Base-by-base conservation (phyloP, 37 sponge, comb jelly and placozoan species). In the Dysidea cf. avara region DNA sequence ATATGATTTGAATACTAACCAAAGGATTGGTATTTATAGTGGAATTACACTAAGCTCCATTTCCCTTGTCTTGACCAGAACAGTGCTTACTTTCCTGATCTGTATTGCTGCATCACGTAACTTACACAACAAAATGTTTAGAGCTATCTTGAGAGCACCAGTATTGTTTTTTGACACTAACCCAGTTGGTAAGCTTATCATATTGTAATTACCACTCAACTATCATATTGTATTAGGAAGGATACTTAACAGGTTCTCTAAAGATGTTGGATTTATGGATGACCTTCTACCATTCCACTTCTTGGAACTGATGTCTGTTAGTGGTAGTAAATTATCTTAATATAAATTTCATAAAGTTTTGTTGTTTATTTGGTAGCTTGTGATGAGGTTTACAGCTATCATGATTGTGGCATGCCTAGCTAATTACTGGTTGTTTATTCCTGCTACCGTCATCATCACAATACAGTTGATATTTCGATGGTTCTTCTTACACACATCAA, bases 111-210 rank as follows among this genome's bases (percentile, higher is more conserved):
- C 92, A 33, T 67, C 92, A 3, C 70, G 75, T 20, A 49, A 59
- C 18, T 67, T 92, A 7, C 92, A 92, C 66, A 83, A 82, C 63
- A 57, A 53, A 17, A 83, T 82, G 80, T 79, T 92, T 49, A 48
- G 38, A 2, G 50, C 89, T 17, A 39, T 92, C 24, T 71, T 92
- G 6, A 64, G 72, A 76, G 79, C 72, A 21, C 92, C 92, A 13
- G 52, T 87, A 20, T 46, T 50, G 22, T 92, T 92, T 67, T 92
- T 92, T 67, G 89, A 92, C 64, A 87, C 76, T 32, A 92, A 83
- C 39, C 92, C 92, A 30, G 71, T 77, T 59, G 92, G 91, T 90
- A 39, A 69, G 81, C 46, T n/a, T n/a, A n/a, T n/a, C 46, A 43
- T 43, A 43, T 12, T 12, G 46, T 12, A 43, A 12, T 5, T 12